Base-by-base conservation (phyloP, 2,797 vertebrate genomes). In the Melanotaenia nigrans region DNA sequence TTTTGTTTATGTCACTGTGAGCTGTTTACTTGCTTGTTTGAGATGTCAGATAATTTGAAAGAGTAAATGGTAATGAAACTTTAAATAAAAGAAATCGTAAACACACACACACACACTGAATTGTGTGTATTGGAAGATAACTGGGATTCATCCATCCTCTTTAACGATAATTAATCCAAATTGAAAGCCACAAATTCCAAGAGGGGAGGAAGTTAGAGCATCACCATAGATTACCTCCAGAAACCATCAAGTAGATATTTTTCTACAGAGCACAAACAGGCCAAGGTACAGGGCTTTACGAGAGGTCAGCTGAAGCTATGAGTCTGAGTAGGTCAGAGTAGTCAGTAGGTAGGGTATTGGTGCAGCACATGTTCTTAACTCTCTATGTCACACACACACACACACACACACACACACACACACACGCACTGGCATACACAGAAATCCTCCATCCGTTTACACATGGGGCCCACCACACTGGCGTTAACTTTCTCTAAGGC, bases 401-500 rank as follows among this genome's bases (percentile, higher is more conserved):
- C 33, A 18, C 28, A 58, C 32, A n/a, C n/a, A n/a, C 30, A 56
- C 1, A 7, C 24, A 3, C 42, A 38, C 68, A 51, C 54, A 61
- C 33, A 18, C 28, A 58, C 32, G n/a, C 53, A 51, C 65, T 20
- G 28, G 40, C 70, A 53, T 1, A 36, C 65, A 57, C 14, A 20
- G 8, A 4, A 7, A 53, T 1, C 30, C 2, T 12, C 25, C 20
- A 33, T 64, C 14, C 81, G 78, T 87, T 91, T 85, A 75, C 74
- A 22, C 63, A 64, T 14, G 54, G 64, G 40, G 47, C 36, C 65
- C 68, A 64, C 30, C 42, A 59, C 64, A 74, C 6, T 22, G 35
- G 68, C 51, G 77, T 56, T n/a, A 45, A 71, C 61, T 74, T 60
- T 77, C 65, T 62, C 38, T 7, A 20, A 65, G 49, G 58, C 68